Evolutionary conservation across 2,888 invertebrate species (phyloP).

Genomic region (Dasypolia templi): DNA sequence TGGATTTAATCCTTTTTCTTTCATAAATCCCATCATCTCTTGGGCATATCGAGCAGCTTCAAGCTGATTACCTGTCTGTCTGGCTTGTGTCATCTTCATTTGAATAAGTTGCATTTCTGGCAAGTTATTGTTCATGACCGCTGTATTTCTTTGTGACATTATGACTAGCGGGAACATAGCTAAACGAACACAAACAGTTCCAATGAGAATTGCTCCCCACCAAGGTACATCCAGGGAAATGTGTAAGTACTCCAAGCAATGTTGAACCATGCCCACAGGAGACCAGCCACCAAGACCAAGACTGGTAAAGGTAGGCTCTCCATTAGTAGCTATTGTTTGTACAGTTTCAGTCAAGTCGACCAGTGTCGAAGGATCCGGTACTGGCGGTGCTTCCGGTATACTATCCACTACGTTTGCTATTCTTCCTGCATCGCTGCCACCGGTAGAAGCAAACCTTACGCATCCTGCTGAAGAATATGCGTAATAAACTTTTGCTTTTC

Average conservation of each 20-base stretch:
- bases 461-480: conserved; percentile 83
- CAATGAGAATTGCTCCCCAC: conserved; percentile 96
- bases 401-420: conserved; percentile 75
- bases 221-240: conserved; percentile 96
- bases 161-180: conserved; percentile 96
- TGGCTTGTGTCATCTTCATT: conserved; percentile 96
- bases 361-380: conserved; percentile 81
- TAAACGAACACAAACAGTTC: conserved; percentile 94
- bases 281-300: conserved; percentile 95
- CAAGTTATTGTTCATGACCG: conserved; percentile 95
- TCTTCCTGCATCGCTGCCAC: conserved; percentile 76
- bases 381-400: conserved; percentile 87
- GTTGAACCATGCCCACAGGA: conserved; percentile 95
- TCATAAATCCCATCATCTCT: conserved; percentile 96
- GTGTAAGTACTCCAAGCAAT: conserved; percentile 95
- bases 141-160: conserved; percentile 94
- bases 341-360: conserved; percentile 80
- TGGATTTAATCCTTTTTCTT: conserved; percentile 94
- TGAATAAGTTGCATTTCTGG: conserved; percentile 96
- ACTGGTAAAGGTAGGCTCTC: conserved; percentile 95
- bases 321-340: conserved; percentile 87
- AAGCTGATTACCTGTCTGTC: conserved; percentile 94
- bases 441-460: conserved; percentile 83
- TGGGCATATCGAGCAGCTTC: conserved; percentile 94
- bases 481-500: conserved; percentile 84